Percentiles rank a stretch among this genome's conserved stretches.
phyloP scores from a whole-genome alignment of 2,797 vertebrate species.

The Holocentrus rufus region DNA sequence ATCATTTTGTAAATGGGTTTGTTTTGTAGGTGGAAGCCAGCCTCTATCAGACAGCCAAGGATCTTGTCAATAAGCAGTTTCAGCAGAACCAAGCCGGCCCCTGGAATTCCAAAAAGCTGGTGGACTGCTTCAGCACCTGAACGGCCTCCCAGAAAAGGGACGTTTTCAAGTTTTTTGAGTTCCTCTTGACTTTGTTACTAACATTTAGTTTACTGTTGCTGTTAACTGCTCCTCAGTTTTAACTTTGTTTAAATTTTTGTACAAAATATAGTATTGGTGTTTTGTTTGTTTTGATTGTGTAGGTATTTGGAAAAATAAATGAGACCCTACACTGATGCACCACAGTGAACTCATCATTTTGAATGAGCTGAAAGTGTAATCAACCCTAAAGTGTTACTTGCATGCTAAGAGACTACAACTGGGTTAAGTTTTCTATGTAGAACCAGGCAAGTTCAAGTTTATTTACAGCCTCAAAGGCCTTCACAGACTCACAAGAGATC shows the following conservation, averaged over 20 bases:
- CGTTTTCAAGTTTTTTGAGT: conserved; percentile 21
- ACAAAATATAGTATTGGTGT: conserved; percentile 13
- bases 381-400: conserved; percentile 20
- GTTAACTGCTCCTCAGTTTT: no score
- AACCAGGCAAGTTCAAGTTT: no score
- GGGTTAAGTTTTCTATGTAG: conserved; percentile 19
- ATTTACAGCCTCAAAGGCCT: no score
- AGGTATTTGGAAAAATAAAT: conserved; percentile 65
- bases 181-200: conserved; percentile 19
- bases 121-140: conserved; percentile 79
- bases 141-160: not conserved
- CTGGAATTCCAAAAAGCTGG: conserved; percentile 81
- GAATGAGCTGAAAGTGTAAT: conserved; percentile 51
- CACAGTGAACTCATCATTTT: conserved; percentile 43
- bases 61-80: conserved; percentile 74
- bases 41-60: conserved; percentile 75
- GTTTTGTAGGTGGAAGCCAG: conserved; percentile 59
- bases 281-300: conserved; percentile 52
- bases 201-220: no score
- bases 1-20: not conserved
- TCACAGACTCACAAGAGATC: conserved; percentile 6
- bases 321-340: conserved; percentile 36
- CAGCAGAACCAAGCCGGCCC: conserved; percentile 69
- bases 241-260: conserved; percentile 3
- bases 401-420: not conserved